Base-by-base conservation (phyloP, 1,140 invertebrate species). In the Agrypnia vestita region DNA sequence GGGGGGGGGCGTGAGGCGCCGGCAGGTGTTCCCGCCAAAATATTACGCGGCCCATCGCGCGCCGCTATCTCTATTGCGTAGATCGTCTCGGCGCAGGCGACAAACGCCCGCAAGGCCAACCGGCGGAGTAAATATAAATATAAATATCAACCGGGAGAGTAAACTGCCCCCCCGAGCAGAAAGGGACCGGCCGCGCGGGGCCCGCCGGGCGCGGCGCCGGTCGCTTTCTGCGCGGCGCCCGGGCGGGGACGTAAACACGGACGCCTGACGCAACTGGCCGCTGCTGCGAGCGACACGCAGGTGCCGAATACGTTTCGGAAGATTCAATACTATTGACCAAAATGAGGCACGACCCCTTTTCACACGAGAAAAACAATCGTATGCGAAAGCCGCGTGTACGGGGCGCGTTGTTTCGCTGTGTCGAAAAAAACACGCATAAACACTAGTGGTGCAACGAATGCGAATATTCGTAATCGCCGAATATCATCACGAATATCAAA, bases 11-110 rank as follows among this genome's bases (percentile, higher is more conserved):
- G 47, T 0, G 67, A 19, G 67, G 67, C 67, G n/a, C 67, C 67
- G 67, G 46, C 67, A 53, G 67, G 67, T 71, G 67, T 17, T 71
- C 67, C 9, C 67, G 67, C 67, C 67, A 49, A 53, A 51, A 53
- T 71, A 71, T 71, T 71, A 53, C 67, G 46, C 67, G 67, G 67
- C 46, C 67, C 67, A 71, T 71, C 67, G 49, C 67, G 49, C 67
- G 49, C 67, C 67, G 49, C 67, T 35, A 69, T 25, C 46, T 15
- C 47, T 53, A 71, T 51, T 71, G 47, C 67, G 67, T 71, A 67
- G 62, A 25, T 64, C 62, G 25, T 35, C 6, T 35, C 25, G 6
- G 25, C 25, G 6, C 25, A 35, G 25, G 49, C 67, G 67, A 71
- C 46, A 71, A 71, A 64, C 25, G 19, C 47, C 13, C 12, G 47